Evolutionary conservation across 2,888 invertebrate species (phyloP), one percentile per base, ranked within the genome.

Genomic region (Tipula lateralis): DNA sequence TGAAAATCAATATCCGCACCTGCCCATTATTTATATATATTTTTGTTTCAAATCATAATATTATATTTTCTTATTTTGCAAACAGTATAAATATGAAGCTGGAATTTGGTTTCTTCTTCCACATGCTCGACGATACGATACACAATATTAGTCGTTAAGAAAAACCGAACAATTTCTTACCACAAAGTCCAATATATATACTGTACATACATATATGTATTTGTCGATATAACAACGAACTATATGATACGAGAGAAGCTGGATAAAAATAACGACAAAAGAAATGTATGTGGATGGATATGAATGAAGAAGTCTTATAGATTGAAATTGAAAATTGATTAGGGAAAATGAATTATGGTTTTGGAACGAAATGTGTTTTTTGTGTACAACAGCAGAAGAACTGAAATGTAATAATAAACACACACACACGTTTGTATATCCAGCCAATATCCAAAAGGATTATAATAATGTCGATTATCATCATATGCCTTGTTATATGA

Each of bases 311-410:
- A 66, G 66, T 66, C 66, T 66, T 66, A 66, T 66, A 66, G 66
- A 66, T 66, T 66, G 66, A 66, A 66, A 66, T 66, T 66, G 66
- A 66, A 66, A 66, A 66, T 66, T 66, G 66, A 66, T 66, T 66
- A 66, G 66, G 66, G 66, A 66, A 66, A 66, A 66, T 66, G 66
- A 66, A 66, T 66, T 66, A 66, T 66, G 66, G 66, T 66, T 66
- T 66, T 66, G 24, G 66, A 66, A 66, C 66, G 24, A 24, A 66
- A 66, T 24, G 12, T 66, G 13, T 24, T 19, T 66, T 66, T 66
- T 66, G 66, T 66, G 9, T 44, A 16, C 44, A 44, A 44, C n/a
- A 16, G 44, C 66, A 66, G 24, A 24, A 66, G 24, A 24, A 24
- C 24, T 24, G 9, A 24, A 24, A 66, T 66, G 44, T 50, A 50